A percentile compares a stretch with the other conserved stretches of the same genome.
Conservation (phyloP, 2,888 invertebrate genomes). For the Euproctis similis region DNA sequence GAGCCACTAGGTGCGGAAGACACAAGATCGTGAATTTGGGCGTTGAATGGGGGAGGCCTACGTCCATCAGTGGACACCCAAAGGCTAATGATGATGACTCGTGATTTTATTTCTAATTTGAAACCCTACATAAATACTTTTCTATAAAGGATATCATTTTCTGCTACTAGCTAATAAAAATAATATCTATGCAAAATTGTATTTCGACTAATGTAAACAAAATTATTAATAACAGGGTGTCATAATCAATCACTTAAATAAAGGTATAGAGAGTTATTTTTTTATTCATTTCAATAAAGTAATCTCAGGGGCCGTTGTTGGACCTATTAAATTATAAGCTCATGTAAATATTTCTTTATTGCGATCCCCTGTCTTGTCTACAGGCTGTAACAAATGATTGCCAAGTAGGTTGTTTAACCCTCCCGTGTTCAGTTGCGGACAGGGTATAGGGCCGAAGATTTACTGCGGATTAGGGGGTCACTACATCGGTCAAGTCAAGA, state of each 20-base stretch:
- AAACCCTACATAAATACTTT: too few species aligned
- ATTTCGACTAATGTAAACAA: too few species aligned
- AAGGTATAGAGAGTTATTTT: slow-evolving; percentile 6
- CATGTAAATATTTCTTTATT: slow-evolving; percentile 30
- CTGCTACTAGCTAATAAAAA: too few species aligned
- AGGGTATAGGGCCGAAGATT: slow-evolving; percentile 57
- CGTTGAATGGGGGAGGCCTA: too few species aligned
- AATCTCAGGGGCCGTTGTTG: slow-evolving; percentile 16
- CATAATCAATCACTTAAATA: slow-evolving; percentile 14
- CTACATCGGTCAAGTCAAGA: slow-evolving; percentile 69
- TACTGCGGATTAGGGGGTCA: slow-evolving; percentile 73
- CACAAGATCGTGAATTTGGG: too few species aligned
- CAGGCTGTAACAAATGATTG: slow-evolving; percentile 65
- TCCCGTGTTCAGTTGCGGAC: slow-evolving; percentile 27
- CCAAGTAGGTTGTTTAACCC: slow-evolving; percentile 66
- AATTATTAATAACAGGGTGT: not conserved
- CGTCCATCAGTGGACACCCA: too few species aligned
- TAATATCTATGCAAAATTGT: too few species aligned
- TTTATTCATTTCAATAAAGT: not conserved
- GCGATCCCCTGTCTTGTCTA: slow-evolving; percentile 44
- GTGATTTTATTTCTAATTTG: too few species aligned
- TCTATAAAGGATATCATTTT: too few species aligned
- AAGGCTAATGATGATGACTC: too few species aligned
- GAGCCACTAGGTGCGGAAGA: too few species aligned
- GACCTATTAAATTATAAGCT: slow-evolving; percentile 26